Base-by-base conservation (phyloP, 2,797 vertebrate genomes). In the Xenentodon cancila region DNA sequence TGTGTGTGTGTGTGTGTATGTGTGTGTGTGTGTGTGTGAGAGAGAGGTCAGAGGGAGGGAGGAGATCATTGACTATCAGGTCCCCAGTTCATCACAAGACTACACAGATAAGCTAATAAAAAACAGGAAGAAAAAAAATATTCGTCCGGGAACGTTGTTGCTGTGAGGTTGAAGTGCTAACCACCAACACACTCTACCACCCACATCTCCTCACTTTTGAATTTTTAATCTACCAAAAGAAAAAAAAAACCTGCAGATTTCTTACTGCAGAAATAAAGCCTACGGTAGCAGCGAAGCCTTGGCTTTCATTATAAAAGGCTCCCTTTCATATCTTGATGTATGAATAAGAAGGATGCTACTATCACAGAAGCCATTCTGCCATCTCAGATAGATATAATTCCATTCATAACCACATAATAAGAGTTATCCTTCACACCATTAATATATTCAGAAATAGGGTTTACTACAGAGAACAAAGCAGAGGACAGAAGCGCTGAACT, bases 361-460 rank as follows among this genome's bases (percentile, higher is more conserved):
- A 83, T 80, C 78, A 77, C 59, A 69, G 60, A 71, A 71, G 77
- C 51, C 60, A 74, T 67, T 75, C 63, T 19, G 48, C 34, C 81
- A 81, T 74, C 68, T 74, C 64, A 7, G 60, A 67, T 65, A 84
- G 59, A 75, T 50, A 70, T 55, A 56, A 74, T 62, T 75, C 68
- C 58, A 73, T 81, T 79, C 70, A 82, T 61, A 64, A 76, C 70
- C 70, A 79, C 59, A 17, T 79, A 74, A 85, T 84, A 75, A 75
- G 67, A 13, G 1, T 2, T 66, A 83, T 81, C 80, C 73, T 78
- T 75, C 71, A 87, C 69, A 88, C 72, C 61, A 70, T 64, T 66
- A 71, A 85, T 61, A 27, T 71, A 69, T 79, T 82, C 64, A 53
- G 53, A 43, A 43, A 60, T 70, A 63, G 49, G 37, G 25, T 53